A percentile compares a stretch with the other conserved stretches of the same genome.
Conservation (phyloP, 2,797 vertebrate species). For the Muscicapa striata region DNA sequence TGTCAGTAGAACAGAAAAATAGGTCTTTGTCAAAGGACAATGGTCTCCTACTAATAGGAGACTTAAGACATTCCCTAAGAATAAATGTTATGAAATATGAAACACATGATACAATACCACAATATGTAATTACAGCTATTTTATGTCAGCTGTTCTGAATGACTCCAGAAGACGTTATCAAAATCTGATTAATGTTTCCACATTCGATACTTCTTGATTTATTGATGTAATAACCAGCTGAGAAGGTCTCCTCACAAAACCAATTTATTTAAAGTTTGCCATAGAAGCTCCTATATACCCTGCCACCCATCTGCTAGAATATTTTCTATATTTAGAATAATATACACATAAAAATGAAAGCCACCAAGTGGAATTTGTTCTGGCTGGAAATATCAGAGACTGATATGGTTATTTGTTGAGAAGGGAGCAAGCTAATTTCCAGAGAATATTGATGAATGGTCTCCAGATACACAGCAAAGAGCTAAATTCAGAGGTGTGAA, state of each 20-base stretch:
- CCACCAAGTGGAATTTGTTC: slow-evolving; percentile 44
- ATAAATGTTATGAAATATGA: slow-evolving; percentile 69
- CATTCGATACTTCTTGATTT: slow-evolving; percentile 42
- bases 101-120: slow-evolving; percentile 28
- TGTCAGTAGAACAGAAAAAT: slow-evolving; percentile 46
- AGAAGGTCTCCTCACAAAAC: slow-evolving; percentile 31
- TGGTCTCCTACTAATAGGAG: not conserved
- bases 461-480: slow-evolving; percentile 35
- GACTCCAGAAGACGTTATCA: slow-evolving; percentile 30
- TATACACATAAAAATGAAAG: slow-evolving; percentile 34
- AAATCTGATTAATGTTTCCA: slow-evolving; percentile 37
- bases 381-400: slow-evolving; percentile 37
- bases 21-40: slow-evolving; percentile 29
- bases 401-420: slow-evolving; percentile 35
- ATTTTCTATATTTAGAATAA: slow-evolving; percentile 44
- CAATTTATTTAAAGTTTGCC: slow-evolving; percentile 51
- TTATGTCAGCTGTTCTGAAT: slow-evolving; percentile 42
- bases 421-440: slow-evolving; percentile 1
- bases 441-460: slow-evolving; percentile 51
- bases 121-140: slow-evolving; percentile 37
- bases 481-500: slow-evolving; percentile 55
- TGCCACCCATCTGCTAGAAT: slow-evolving; percentile 12
- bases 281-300: not conserved
- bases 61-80: slow-evolving; percentile 37
- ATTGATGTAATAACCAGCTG: slow-evolving; percentile 35